A percentile compares a stretch with the other conserved stretches of the same genome.
These are phyloP conservation scores for Oreamnos americanus DNA, from an alignment of 2,113 vertebrate genomes.

Conservation along the genomic window DNA sequence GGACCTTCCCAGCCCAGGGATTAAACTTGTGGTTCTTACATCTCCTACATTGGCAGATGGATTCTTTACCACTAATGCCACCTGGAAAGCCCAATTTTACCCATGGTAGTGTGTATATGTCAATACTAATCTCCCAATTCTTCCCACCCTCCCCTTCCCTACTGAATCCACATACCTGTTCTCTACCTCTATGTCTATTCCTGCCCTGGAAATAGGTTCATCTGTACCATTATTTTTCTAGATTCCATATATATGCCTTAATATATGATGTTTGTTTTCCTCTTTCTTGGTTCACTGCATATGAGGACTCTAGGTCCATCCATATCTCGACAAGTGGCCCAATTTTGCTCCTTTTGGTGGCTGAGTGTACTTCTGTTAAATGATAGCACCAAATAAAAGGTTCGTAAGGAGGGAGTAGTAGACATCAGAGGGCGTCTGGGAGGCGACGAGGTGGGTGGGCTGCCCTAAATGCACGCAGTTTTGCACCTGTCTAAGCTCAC, in stretches of 20 bases:
- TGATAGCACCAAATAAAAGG: background rate
- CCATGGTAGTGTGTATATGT: background rate
- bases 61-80: background rate
- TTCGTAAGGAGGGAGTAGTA: too few relatives aligned
- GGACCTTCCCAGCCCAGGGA: background rate
- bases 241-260: background rate
- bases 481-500: background rate
- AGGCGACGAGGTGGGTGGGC: accelerated
- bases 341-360: background rate
- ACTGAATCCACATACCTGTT: background rate
- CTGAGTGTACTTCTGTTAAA: background rate
- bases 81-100: background rate
- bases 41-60: background rate
- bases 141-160: background rate
- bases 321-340: background rate
- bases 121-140: background rate
- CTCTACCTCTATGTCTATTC: background rate
- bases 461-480: background rate
- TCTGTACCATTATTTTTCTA: background rate
- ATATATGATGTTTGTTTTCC: background rate
- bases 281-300: background rate
- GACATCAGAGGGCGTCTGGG: background rate
- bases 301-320: background rate
- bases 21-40: background rate
- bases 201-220: background rate